A percentile compares a stretch with the other conserved stretches of the same genome.
Evolutionary conservation across 2,113 vertebrate genomes (phyloP).

Genomic region (Pelvicachromis taeniatus): DNA sequence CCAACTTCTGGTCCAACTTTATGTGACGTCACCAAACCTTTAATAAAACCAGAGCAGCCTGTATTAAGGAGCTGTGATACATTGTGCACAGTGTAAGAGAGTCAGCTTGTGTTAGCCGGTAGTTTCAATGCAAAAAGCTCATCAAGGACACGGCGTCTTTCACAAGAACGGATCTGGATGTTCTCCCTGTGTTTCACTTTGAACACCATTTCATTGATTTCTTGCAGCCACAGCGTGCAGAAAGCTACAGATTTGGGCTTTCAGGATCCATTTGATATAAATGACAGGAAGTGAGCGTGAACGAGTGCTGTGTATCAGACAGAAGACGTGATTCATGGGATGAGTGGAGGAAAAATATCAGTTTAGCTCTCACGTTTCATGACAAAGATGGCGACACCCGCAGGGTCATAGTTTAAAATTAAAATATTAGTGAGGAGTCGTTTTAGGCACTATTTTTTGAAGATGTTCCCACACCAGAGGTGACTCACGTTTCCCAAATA

Average conservation of each 20-base stretch:
- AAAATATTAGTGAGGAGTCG: not conserved
- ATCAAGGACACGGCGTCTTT: not conserved
- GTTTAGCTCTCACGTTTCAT: not conserved
- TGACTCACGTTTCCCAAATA: conserved; percentile 35
- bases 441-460: not conserved
- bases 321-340: not conserved
- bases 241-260: not conserved
- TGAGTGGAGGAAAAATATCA: conserved; percentile 1
- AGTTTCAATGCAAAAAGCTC: not conserved
- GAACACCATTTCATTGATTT: not conserved
- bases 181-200: not conserved
- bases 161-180: not conserved
- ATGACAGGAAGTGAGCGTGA: not conserved
- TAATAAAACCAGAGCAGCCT: not conserved
- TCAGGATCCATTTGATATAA: not conserved
- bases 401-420: not conserved
- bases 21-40: not conserved
- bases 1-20: not conserved
- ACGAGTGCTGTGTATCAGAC: not conserved
- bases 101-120: not conserved
- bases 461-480: not conserved
- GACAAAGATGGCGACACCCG: not conserved
- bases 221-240: not conserved
- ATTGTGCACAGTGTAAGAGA: not conserved
- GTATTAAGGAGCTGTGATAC: not conserved